A percentile compares a stretch with the other conserved stretches of the same genome.
Conservation (phyloP, 2,888 invertebrate species). For the Epiblema foenella region DNA sequence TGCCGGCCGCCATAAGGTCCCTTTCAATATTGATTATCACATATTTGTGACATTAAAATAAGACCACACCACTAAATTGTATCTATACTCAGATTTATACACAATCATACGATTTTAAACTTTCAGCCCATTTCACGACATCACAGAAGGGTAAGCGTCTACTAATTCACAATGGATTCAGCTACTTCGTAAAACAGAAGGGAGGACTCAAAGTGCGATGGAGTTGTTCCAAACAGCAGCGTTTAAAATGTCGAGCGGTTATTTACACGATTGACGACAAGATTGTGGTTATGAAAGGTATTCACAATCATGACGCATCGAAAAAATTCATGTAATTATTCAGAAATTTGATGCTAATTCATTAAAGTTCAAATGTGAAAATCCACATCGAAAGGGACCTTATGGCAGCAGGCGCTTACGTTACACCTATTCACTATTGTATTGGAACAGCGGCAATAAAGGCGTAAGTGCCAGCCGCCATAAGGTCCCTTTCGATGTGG, state of each 20-base stretch:
- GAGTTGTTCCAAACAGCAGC: conserved; percentile 16
- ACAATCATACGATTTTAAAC: neutral
- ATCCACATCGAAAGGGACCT: too few relatives aligned
- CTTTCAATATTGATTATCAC: too few relatives aligned
- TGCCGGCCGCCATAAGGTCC: too few relatives aligned
- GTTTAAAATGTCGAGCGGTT: neutral
- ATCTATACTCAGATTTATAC: neutral
- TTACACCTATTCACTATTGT: too few relatives aligned
- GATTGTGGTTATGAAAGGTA: neutral
- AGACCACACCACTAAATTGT: neutral
- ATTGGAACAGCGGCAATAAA: too few relatives aligned
- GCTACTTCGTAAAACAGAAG: neutral
- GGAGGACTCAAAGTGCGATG: neutral
- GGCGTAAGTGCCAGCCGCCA: too few relatives aligned
- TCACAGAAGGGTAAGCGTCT: conserved; percentile 19
- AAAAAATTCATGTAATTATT: neutral
- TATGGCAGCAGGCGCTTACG: too few relatives aligned
- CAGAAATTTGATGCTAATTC: neutral
- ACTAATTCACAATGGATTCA: conserved; percentile 9
- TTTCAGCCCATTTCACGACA: conserved; percentile 19
- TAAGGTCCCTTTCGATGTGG: too few relatives aligned
- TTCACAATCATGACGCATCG: neutral
- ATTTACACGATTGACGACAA: neutral
- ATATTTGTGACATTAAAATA: neutral
- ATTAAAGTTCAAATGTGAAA: too few relatives aligned